Evolutionary conservation across 2,113 vertebrate species (phyloP).

Genomic region (Myrmophylax atrothorax): DNA sequence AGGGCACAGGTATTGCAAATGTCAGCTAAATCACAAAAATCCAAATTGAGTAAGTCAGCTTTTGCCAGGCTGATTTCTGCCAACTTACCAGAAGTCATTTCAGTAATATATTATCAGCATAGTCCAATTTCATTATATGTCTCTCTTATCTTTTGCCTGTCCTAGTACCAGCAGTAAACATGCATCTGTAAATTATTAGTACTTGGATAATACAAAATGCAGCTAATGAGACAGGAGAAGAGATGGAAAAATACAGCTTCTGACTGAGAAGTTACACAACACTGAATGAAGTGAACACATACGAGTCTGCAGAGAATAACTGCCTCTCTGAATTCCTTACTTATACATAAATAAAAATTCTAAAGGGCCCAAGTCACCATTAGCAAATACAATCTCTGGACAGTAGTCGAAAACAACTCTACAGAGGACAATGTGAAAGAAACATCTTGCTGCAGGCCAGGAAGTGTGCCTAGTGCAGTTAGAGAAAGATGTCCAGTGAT

Average conservation of each 20-base stretch:
- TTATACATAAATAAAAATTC: background rate
- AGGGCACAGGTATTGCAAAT: background rate
- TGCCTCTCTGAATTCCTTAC: background rate
- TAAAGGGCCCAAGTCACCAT: background rate
- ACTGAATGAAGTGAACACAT: background rate
- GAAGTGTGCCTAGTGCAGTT: background rate
- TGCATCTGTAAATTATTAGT: background rate
- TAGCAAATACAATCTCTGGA: background rate
- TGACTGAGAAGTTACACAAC: background rate
- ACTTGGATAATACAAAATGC: background rate
- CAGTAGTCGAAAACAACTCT: background rate
- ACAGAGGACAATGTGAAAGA: background rate
- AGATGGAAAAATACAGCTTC: background rate
- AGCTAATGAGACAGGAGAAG: background rate
- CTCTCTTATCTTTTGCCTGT: background rate
- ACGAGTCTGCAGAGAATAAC: background rate
- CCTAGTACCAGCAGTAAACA: background rate
- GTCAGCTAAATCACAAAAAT: slow-evolving; percentile 5
- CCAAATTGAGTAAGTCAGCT: background rate
- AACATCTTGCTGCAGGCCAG: background rate
- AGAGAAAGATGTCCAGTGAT: background rate
- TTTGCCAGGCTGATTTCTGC: background rate
- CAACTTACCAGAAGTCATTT: slow-evolving; percentile 10
- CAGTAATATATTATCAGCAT: background rate
- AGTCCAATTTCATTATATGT: background rate